Percentiles rank a stretch among this genome's conserved stretches.
Evolutionary conservation across 1,140 invertebrate genomes (phyloP).

Genomic region (Ctenoplectra terminalis): DNA sequence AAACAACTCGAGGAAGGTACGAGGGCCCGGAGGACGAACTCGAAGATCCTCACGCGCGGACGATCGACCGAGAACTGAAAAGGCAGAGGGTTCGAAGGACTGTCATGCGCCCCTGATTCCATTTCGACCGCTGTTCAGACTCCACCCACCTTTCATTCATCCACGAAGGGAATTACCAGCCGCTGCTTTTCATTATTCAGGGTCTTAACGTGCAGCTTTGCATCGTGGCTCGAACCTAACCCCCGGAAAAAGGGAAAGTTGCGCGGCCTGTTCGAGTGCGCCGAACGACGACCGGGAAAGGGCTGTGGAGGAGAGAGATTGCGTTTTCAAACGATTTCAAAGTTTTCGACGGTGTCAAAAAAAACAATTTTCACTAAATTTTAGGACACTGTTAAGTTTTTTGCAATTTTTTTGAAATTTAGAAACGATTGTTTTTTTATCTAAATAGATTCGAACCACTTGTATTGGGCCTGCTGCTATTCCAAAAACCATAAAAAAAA

Average conservation of each 20-base stretch:
- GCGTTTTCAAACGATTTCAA: not conserved
- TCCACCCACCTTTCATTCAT: slow-evolving; percentile 68
- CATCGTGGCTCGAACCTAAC: slow-evolving; percentile 9
- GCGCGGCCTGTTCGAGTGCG: slow-evolving; percentile 11
- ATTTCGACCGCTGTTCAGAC: slow-evolving; percentile 63
- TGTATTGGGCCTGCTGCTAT: too few species aligned
- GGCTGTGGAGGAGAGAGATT: not conserved
- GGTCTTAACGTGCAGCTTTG: slow-evolving; percentile 42
- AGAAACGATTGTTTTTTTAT: too few species aligned
- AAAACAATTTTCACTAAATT: slow-evolving; percentile 14
- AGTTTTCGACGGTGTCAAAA: not conserved
- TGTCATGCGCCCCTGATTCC: slow-evolving; percentile 68
- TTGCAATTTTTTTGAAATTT: too few species aligned
- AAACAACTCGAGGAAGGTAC: not conserved
- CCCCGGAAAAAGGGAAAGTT: slow-evolving; percentile 51
- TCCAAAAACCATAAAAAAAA: too few species aligned
- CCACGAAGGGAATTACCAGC: slow-evolving; percentile 56
- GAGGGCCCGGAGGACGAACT: slow-evolving; percentile 5
- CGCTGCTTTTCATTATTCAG: slow-evolving; percentile 48
- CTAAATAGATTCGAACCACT: too few species aligned
- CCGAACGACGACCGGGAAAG: too few species aligned
- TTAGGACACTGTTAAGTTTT: too few species aligned
- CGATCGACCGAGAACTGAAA: slow-evolving; percentile 69
- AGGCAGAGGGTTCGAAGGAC: slow-evolving; percentile 55
- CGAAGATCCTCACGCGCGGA: slow-evolving; percentile 58